These are phyloP conservation scores for Sus scrofa DNA, from an alignment of 2,113 vertebrate species.

Conservation along the genomic window T2T-Sscrofa CM000818.6:55316001-55316500, in stretches of 20 bases:
- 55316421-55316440: not conserved
- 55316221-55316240: not conserved
- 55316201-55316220: not conserved
- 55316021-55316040: not conserved
- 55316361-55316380: not conserved
- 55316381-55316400: not conserved
- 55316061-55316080: not conserved
- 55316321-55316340: not conserved
- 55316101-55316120: not conserved
- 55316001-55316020: not conserved
- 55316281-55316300: not conserved
- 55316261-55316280: not conserved
- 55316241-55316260: not conserved
- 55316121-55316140: not conserved
- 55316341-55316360: not conserved
- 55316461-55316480: not conserved
- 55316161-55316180: not conserved
- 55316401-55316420: not conserved
- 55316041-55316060: not conserved
- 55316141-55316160: not conserved
- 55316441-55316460: not conserved
- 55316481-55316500: not conserved
- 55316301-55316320: not conserved
- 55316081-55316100: rapidly evolving
- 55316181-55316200: not conserved